phyloP scores from a whole-genome alignment of 1,140 invertebrate species.

The Drosophila ercepeae region DNA sequence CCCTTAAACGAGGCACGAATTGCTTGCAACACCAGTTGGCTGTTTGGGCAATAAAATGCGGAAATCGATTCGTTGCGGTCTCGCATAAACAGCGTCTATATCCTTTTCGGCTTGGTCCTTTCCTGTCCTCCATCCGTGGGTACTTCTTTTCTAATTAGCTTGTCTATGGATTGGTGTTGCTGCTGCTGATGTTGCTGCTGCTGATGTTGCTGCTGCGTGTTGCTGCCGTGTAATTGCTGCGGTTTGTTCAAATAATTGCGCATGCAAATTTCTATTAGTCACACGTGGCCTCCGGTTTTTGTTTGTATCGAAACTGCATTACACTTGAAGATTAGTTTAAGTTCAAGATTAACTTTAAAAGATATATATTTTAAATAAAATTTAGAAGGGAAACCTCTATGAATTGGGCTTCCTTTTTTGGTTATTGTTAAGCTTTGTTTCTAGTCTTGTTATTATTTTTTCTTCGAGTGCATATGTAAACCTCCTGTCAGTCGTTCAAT shows the following conservation, averaged over 20 bases:
- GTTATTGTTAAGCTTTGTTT: no score
- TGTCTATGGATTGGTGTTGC: conserved; percentile 52
- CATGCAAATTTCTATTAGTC: conserved; percentile 80
- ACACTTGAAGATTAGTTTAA: not conserved
- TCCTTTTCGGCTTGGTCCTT: conserved; percentile 13
- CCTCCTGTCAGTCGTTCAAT: conserved; percentile 36
- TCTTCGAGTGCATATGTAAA: conserved; percentile 9
- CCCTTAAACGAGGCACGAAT: conserved; percentile 74
- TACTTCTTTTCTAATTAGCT: conserved; percentile 74
- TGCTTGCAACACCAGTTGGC: conserved; percentile 40
- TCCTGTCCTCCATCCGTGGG: conserved; percentile 4
- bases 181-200: conserved; percentile 1
- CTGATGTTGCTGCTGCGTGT: conserved; percentile 54
- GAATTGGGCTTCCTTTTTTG: no score
- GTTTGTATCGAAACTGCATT: conserved; percentile 17
- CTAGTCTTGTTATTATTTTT: no score
- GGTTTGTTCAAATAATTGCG: conserved; percentile 82
- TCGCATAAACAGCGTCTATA: conserved; percentile 24
- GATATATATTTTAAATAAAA: not conserved
- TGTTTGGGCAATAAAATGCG: conserved; percentile 70
- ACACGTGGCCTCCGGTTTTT: conserved; percentile 35
- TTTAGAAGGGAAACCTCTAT: no score
- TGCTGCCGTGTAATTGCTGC: conserved; percentile 75
- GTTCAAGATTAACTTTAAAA: not conserved
- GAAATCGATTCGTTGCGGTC: conserved; percentile 72